phyloP scores from a whole-genome alignment of 2,888 invertebrate genomes.

The Machimus rusticus region DNA sequence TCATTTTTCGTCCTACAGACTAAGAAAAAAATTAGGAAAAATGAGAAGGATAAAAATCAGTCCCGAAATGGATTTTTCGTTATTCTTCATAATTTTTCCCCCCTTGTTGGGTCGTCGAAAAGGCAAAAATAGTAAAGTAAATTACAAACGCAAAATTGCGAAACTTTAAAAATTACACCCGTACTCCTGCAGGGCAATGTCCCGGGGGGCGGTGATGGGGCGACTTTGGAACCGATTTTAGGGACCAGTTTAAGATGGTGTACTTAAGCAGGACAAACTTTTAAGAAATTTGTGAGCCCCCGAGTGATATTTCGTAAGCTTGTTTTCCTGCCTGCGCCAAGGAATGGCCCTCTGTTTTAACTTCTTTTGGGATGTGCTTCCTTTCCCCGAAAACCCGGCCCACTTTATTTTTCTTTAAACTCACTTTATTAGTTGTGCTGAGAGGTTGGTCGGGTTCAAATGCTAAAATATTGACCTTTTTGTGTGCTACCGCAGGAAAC shows the following conservation, averaged over 20 bases:
- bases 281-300: neutral
- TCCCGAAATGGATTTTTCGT: neutral
- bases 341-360: neutral
- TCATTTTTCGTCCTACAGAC: neutral
- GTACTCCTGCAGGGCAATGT: neutral
- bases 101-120: neutral
- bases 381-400: neutral
- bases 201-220: neutral
- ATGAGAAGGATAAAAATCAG: neutral
- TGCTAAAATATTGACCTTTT: neutral
- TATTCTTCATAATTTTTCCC: neutral
- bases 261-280: neutral
- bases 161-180: neutral
- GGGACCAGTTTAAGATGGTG: neutral
- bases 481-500: constrained; percentile 74
- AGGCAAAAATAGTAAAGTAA: neutral
- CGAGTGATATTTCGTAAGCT: neutral
- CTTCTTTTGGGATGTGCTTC: neutral
- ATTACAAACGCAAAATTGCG: neutral
- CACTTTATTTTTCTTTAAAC: neutral
- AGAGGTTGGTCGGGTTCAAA: neutral
- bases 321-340: neutral
- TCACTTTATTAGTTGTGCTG: neutral
- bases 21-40: neutral
- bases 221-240: neutral